These are phyloP conservation scores for Antechinus flavipes DNA, from an alignment of 2,113 vertebrate genomes.

Conservation along the genomic window DNA sequence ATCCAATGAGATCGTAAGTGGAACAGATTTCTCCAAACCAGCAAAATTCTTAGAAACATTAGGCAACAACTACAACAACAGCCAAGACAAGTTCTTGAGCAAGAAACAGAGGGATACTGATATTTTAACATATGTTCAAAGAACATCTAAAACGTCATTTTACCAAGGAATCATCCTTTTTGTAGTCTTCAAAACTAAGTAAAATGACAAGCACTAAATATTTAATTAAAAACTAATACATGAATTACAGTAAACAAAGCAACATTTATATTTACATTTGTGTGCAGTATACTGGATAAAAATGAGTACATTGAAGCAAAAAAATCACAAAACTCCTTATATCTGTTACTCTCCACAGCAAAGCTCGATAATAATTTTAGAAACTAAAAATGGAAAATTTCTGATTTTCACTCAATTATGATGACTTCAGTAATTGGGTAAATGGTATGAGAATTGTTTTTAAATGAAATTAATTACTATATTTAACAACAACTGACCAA, in stretches of 20 bases:
- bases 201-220: neutral
- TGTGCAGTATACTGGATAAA: neutral
- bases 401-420: neutral
- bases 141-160: neutral
- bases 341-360: neutral
- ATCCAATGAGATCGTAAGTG: neutral
- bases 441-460: neutral
- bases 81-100: neutral
- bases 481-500: neutral
- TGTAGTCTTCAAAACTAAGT: neutral
- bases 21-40: neutral
- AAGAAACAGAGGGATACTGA: neutral
- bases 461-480: neutral
- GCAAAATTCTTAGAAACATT: neutral
- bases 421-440: neutral
- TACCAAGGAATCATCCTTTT: neutral
- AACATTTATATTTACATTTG: neutral
- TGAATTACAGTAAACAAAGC: conserved; percentile 7
- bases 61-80: neutral
- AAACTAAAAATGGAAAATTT: neutral
- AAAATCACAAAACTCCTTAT: neutral
- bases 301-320: neutral
- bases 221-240: conserved; percentile 39
- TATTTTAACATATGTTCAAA: neutral
- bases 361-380: neutral